Evolutionary conservation across 2,797 vertebrate species (phyloP), one percentile per base, ranked within the genome.

Genomic region (Artibeus lituratus): DNA sequence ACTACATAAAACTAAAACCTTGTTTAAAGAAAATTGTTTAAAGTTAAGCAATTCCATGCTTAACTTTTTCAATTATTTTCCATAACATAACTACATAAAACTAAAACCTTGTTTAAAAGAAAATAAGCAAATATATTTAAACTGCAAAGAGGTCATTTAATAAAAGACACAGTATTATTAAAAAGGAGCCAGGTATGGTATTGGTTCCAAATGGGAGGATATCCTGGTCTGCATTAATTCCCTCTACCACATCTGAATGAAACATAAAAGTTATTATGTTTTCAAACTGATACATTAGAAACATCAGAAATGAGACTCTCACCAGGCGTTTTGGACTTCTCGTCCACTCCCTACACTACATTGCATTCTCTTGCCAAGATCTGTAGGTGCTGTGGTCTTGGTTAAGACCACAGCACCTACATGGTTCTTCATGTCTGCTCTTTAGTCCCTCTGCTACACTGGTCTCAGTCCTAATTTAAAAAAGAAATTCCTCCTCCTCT

Each of bases 11-110:
- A 32, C 29, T 78, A 83, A 91, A 91, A 57, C 12, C 26, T 83
- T 84, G 32, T 67, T 55, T 89, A 53, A 89, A 42, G 55, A 10
- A 85, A 93, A 96, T n/a, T n/a, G n/a, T n/a, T n/a, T n/a, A n/a
- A n/a, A n/a, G n/a, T n/a, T n/a, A n/a, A n/a, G n/a, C n/a, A n/a
- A n/a, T n/a, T n/a, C n/a, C n/a, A 78, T 84, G 65, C 7, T 76
- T 76, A 26, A 62, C 26, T 67, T 55, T 72, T 89, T 72, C 57
- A 86, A 55, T 89, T 90, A 70, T 72, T 92, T 96, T 76, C 57
- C 15, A 26, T 39, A 74, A 49, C 12, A 6, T 37, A 87, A 95
- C 29, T 53, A 85, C 2, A 42, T 72, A 92, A 78, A 81, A n/a
- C 29, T 78, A 83, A 92, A 91, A 57, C 12, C 26, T 83, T 84